Base-by-base conservation (phyloP, 2,113 vertebrate species). In the Sinocyclocheilus anophthalmus region DNA sequence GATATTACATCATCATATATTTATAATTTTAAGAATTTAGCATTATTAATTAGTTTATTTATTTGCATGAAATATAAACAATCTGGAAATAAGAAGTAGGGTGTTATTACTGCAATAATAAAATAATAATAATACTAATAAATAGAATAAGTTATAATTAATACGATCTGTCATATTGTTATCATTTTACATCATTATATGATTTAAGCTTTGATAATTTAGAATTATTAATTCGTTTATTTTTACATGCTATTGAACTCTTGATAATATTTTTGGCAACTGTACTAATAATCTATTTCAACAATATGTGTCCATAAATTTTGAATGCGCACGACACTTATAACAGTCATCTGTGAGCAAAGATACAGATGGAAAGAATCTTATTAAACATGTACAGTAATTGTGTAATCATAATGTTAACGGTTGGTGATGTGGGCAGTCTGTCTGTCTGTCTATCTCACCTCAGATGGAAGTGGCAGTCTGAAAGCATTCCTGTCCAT, bases 401-500 rank as follows among this genome's bases (percentile, higher is more conserved):
- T 45, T 45, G 39, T 48, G 39, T 45, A 20, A 48, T 81, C 59
- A 45, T 3, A 81, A 75, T 30, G 14, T 81, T 81, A 57, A 81
- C 5, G 8, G 59, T 81, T 45, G 50, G 50, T 81, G 61, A n/a
- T 12, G n/a, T 37, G 42, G 50, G 76, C 24, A 76, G 24, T 63
- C 33, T 77, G 79, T 78, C 84, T 86, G 45, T 57, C 55, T 4
- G n/a, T n/a, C n/a, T n/a, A 39, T 73, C 65, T 57, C 76, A 70
- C 50, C 22, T 48, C 65, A 73, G 6, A 84, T 75, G 79, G 83
- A 85, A 81, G 87, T 76, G 24, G 81, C 14, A 50, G 59, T 67
- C 86, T 88, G 57, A 91, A 90, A 90, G 84, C 91, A 92, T 93
- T 92, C 85, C 87, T 88, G 86, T 90, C 89, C 84, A 88, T 92